Percentiles rank a stretch among this genome's conserved stretches.
Conservation (phyloP, 1,140 invertebrate genomes). For the Ptiloglossa arizonensis region DNA sequence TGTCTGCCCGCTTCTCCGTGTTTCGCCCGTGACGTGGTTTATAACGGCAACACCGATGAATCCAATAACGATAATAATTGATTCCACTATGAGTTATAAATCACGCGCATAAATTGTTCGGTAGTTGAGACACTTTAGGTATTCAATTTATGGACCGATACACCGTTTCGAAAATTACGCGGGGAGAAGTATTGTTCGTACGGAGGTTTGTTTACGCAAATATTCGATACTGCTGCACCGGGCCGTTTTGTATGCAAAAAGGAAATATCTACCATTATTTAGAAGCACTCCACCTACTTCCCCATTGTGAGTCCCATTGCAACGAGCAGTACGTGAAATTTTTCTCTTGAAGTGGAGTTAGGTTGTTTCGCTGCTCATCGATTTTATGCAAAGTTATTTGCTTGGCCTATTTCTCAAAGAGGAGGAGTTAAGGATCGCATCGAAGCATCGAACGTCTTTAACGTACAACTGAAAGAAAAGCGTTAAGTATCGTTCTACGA, state of each 20-base stretch:
- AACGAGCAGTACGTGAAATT: conserved; percentile 18
- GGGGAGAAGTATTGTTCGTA: not conserved
- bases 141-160: conserved; percentile 20
- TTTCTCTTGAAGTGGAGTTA: conserved; percentile 12
- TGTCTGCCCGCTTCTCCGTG: no score
- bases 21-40: not conserved
- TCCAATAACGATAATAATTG: not conserved
- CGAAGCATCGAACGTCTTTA: conserved; percentile 11
- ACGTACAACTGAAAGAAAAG: not conserved
- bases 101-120: not conserved
- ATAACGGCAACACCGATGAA: not conserved
- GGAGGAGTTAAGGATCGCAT: conserved; percentile 5
- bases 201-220: conserved; percentile 14
- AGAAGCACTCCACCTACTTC: conserved; percentile 6
- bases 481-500: no score
- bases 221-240: not conserved
- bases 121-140: not conserved
- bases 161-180: not conserved
- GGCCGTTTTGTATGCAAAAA: conserved; percentile 5
- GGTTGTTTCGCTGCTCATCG: conserved; percentile 41
- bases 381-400: conserved; percentile 52
- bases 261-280: conserved; percentile 23
- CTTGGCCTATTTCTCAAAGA: conserved; percentile 34
- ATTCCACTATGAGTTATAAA: not conserved
- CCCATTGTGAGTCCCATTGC: conserved; percentile 12